These are phyloP conservation scores for Oreortyx pictus DNA, from an alignment of 2,797 vertebrate genomes.

Conservation along the genomic window DNA sequence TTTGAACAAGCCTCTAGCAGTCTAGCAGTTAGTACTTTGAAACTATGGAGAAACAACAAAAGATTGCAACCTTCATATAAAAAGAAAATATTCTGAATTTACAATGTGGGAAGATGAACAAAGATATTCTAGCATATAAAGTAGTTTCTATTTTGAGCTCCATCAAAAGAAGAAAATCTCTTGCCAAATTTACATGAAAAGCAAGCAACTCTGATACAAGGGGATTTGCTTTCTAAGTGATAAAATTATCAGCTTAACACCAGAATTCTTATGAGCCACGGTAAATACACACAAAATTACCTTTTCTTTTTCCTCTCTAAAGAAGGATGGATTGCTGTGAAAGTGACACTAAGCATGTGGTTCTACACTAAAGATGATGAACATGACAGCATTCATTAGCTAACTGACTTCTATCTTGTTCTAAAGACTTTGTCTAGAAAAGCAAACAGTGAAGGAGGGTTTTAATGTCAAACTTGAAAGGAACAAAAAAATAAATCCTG, in stretches of 20 bases:
- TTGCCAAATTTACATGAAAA: conserved; percentile 33
- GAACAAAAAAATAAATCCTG: conserved; percentile 35
- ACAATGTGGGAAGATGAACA: conserved; percentile 39
- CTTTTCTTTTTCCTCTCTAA: neutral
- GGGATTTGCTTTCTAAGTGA: neutral
- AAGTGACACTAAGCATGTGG: neutral
- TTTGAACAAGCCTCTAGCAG: neutral
- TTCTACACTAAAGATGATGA: neutral
- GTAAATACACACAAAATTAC: neutral
- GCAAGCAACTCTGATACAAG: neutral
- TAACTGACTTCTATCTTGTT: neutral
- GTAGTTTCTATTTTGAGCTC: conserved; percentile 51
- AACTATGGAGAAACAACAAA: conserved; percentile 28
- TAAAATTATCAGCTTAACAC: neutral
- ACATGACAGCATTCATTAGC: neutral
- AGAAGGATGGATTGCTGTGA: neutral
- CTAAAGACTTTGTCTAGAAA: neutral
- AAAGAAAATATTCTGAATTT: conserved; percentile 46
- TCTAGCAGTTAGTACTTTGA: conserved; percentile 1
- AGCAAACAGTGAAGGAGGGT: neutral
- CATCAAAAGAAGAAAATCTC: conserved; percentile 30
- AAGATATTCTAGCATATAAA: conserved; percentile 35
- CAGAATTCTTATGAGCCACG: neutral
- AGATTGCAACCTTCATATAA: conserved; percentile 18
- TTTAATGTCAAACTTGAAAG: neutral